Base-by-base conservation (phyloP, 2,113 vertebrate species). In the Oncorhynchus kisutch region DNA sequence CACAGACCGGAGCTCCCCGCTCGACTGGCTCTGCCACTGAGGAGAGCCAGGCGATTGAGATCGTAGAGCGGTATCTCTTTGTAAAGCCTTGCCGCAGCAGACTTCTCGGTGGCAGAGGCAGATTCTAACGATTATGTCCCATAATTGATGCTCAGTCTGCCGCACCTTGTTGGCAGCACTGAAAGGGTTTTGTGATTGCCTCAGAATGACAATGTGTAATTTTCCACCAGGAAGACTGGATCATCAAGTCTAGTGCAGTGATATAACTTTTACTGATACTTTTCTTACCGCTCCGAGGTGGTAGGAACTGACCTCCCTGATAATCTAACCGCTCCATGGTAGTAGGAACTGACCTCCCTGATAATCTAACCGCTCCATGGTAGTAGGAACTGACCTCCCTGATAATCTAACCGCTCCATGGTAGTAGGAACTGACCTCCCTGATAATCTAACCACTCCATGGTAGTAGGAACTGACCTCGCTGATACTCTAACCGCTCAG, bases 91-190 rank as follows among this genome's bases (percentile, higher is more conserved):
- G n/a, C 59, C 9, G 8, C n/a, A 11, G 20, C 6, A 62, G n/a
- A 62, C 18, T 20, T 57, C 54, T 57, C 7, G 2, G 59, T 62
- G 59, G 59, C 59, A 22, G 59, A 62, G 59, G 59, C 59, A 22
- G 59, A 62, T 62, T 62, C 59, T 62, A 62, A 62, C 2, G n/a
- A 62, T 62, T 9, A 62, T 22, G 59, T 62, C n/a, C 59, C n/a
- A 62, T 62, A 62, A 62, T 62, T 62, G 59, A 62, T 62, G 59
- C 59, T 62, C 2, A 62, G n/a, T 62, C n/a, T 62, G 59, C n/a
- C 4, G n/a, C 59, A 62, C n/a, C 59, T 62, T 62, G 59, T 62
- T 8, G 16, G 59, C 18, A 57, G 18, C 18, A 20, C 5, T 64
- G 20, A 12, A 64, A 64, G 16, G 22, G n/a, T 29, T 67, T 67